Evolutionary conservation across 1,140 invertebrate genomes (phyloP).

Genomic region (Akabosia matsudoensis): DNA sequence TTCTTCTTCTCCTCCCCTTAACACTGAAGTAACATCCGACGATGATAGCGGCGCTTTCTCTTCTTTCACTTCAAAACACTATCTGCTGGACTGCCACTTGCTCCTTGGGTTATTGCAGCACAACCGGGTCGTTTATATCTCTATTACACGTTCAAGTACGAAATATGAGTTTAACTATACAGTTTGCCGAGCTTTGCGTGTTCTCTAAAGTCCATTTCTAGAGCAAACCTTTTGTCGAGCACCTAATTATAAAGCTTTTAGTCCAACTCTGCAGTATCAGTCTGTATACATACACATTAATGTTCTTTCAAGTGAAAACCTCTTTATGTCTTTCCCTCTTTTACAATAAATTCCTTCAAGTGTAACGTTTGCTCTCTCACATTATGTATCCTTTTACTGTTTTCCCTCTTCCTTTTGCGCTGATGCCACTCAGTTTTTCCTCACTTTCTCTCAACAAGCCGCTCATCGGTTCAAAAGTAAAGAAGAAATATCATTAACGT

Average conservation of each 20-base stretch:
- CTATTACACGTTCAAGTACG: background rate
- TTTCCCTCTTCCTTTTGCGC: background rate
- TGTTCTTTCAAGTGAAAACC: conserved; percentile 8
- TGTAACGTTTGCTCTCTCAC: background rate
- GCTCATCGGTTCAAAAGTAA: background rate
- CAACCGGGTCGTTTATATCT: background rate
- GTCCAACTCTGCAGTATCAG: background rate
- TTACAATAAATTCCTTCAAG: conserved; percentile 2
- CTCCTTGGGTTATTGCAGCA: background rate
- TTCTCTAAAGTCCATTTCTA: background rate
- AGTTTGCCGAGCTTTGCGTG: background rate
- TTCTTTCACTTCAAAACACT: background rate
- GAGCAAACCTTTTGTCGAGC: conserved; percentile 11
- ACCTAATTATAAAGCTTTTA: conserved; percentile 24
- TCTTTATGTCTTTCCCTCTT: background rate
- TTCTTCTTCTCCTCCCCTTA: background rate
- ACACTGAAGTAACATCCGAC: background rate
- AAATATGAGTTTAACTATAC: background rate
- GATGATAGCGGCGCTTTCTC: background rate
- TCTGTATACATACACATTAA: background rate
- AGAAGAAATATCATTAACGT: background rate
- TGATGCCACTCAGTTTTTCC: too few species aligned
- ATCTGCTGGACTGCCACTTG: background rate
- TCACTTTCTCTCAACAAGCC: background rate
- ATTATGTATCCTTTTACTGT: background rate